These are phyloP conservation scores for Sminthurides bifidus DNA, from an alignment of 1,140 invertebrate species.

Conservation along the genomic window DNA sequence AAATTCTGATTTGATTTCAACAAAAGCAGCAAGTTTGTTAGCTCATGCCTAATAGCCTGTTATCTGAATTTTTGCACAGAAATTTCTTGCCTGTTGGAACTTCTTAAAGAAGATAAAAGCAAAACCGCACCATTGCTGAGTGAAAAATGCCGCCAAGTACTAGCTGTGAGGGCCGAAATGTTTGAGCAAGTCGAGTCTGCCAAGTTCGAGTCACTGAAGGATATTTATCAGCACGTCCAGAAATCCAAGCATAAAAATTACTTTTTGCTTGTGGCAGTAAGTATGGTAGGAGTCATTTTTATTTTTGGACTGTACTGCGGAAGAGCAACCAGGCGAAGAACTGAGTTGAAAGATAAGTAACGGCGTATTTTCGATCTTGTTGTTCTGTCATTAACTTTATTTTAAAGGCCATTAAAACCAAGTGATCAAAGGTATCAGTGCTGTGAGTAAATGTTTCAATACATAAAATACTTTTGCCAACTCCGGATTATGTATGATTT, in stretches of 20 bases:
- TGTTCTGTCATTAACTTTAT: too few relatives aligned
- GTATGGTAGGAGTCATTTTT: conserved; percentile 62
- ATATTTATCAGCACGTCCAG: conserved; percentile 54
- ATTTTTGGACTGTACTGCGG: conserved; percentile 70
- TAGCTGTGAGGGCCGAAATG: conserved; percentile 20
- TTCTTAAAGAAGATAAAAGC: conserved; percentile 21
- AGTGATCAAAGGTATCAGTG: too few relatives aligned
- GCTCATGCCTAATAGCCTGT: too few relatives aligned
- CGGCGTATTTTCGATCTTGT: too few relatives aligned
- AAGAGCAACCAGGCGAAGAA: conserved; percentile 56
- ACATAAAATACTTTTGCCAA: too few relatives aligned
- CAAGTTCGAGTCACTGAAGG: conserved; percentile 53
- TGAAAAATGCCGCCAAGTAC: conserved; percentile 18
- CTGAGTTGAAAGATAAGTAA: conserved; percentile 58
- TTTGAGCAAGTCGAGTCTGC: conserved; percentile 31
- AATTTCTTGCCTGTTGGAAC: conserved; percentile 23
- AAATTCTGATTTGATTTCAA: conserved; percentile 4
- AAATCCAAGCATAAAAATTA: conserved; percentile 63
- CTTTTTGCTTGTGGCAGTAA: conserved; percentile 57
- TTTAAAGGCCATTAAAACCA: too few relatives aligned
- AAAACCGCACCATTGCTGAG: conserved; percentile 5
- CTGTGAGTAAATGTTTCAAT: too few relatives aligned
- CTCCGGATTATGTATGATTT: too few relatives aligned
- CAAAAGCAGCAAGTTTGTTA: too few relatives aligned
- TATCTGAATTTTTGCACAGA: conserved; percentile 39